phyloP scores from a whole-genome alignment of 2,113 vertebrate species.

The Tragelaphus buxtoni region DNA sequence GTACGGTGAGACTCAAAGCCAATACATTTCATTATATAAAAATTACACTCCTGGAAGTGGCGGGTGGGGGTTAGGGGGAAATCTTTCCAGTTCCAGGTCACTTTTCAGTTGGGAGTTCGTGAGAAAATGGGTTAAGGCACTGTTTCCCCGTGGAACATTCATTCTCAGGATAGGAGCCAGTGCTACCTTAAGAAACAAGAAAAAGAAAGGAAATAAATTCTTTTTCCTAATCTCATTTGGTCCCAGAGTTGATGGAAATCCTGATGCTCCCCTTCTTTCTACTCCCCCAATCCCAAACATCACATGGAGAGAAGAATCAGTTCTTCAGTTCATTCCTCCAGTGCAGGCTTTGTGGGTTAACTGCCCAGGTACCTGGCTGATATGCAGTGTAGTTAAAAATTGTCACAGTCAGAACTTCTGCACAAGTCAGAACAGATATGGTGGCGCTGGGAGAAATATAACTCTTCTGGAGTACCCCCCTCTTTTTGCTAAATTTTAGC shows the following conservation, averaged over 20 bases:
- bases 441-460: background rate
- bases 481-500: background rate
- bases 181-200: background rate
- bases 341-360: background rate
- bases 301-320: background rate
- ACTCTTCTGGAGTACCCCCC: rapidly evolving
- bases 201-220: background rate
- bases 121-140: background rate
- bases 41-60: background rate
- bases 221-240: conserved; percentile 31
- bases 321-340: background rate
- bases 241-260: conserved; percentile 38
- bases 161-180: background rate
- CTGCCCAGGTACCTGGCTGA: background rate
- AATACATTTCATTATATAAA: background rate
- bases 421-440: background rate
- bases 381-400: background rate
- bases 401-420: background rate
- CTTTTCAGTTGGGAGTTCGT: background rate
- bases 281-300: background rate
- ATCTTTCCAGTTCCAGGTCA: background rate
- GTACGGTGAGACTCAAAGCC: background rate
- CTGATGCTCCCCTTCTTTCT: background rate
- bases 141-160: background rate
- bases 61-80: background rate